Conservation (phyloP, 2,797 vertebrate species). For the Xerus rutilus region DNA sequence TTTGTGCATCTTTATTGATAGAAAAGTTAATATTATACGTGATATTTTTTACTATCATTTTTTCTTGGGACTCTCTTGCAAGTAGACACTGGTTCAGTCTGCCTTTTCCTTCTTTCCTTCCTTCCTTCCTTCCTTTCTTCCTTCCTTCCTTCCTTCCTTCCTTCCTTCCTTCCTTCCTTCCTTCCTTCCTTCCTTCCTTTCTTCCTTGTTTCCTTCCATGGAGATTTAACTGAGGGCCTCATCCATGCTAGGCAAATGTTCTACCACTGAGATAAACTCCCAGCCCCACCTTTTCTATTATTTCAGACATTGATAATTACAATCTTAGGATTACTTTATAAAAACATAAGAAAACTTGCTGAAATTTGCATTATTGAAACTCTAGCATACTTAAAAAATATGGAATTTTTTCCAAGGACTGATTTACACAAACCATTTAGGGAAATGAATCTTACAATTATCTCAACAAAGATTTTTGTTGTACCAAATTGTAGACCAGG, state of each 20-base stretch:
- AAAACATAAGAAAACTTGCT: not conserved
- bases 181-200: no score
- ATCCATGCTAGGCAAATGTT: not conserved
- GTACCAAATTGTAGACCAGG: not conserved
- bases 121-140: no score
- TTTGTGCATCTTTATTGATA: not conserved
- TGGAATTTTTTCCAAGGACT: not conserved
- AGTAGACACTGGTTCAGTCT: not conserved
- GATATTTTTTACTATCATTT: not conserved
- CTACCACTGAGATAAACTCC: not conserved
- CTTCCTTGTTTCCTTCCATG: no score
- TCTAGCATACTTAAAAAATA: not conserved
- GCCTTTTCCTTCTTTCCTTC: no score
- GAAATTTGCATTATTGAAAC: slow-evolving; percentile 9
- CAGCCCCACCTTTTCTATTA: not conserved
- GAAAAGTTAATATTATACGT: not conserved
- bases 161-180: no score
- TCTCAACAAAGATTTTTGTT: not conserved
- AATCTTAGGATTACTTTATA: not conserved
- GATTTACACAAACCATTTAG: not conserved
- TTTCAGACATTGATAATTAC: not conserved
- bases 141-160: no score
- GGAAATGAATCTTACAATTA: not conserved
- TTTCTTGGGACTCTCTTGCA: slow-evolving; percentile 23
- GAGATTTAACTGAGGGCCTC: not conserved